Base-by-base conservation (phyloP, 2,113 vertebrate genomes). In the Gobius niger region DNA sequence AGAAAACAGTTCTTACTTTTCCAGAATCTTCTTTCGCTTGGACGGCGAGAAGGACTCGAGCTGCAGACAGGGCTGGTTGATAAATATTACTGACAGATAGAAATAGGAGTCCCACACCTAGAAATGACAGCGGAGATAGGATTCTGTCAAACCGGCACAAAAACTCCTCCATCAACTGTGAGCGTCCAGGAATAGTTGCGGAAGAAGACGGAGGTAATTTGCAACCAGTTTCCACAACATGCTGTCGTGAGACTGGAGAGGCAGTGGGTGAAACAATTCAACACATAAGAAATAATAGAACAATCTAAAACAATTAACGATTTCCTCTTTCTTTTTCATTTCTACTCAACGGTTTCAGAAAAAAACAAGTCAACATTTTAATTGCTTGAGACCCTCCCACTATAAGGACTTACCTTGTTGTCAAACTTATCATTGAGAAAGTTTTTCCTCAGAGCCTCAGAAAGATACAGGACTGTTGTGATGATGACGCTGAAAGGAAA, bases 41-140 rank as follows among this genome's bases (percentile, higher is more conserved):
- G 98, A 98, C 70, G 95, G 94, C 74, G 97, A 95, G 88, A 98
- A 99, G 89, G 95, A 95, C 90, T 99, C 98, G 71, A 99, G 88
- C 70, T 99, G 98, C 41, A 99, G 93, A 88, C 98, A 99, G 71
- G 98, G 90, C 86, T 99, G 98, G 87, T 99, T 99, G 91, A 99
- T 99, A 85, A 99, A 99, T 92, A 99, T 98, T 67, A 99, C 98
- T 50, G 98, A 97, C 63, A 99, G 94, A 70, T 96, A 99, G 90
- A 98, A 98, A 85, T 99, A 99, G 65, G 96, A 99, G 88, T 98
- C 96, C 98, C 98, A 99, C 80, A 99, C 96, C 98, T 99, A 82
- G 0, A 82, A 73, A 72, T 61, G 6, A 63, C 44, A 51, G 15
- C 14, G 47, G 4, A 34, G 13, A 72, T 0, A 47, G n/a, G 19